Evolutionary conservation across 2,113 vertebrate species (phyloP), one percentile per base, ranked within the genome.

Genomic region (Petrocephalus microphthalmus): DNA sequence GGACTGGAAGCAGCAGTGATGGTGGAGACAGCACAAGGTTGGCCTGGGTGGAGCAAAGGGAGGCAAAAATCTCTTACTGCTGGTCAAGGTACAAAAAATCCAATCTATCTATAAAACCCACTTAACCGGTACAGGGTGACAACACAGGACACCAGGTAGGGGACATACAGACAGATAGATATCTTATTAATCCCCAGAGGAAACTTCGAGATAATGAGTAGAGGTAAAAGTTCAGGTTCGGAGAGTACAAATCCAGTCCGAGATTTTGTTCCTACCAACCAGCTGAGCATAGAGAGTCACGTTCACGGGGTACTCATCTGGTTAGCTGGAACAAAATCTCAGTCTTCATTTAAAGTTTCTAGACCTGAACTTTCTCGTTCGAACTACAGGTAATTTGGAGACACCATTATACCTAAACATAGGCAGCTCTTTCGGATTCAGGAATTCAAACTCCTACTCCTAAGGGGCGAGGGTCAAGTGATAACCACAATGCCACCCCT

Each of bases 21-120:
- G 91, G 93, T 88, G 95, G 94, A 2, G 95, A 93, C 91, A 96
- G 87, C 19, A 95, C 91, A 2, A 95, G 94, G 90, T 95, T 96
- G 87, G 95, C 95, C 95, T 96, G 89, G 51, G 91, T 88, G 57
- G 56, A 60, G 42, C 15, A 81, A 19, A 53, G 29, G 51, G 22
- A 54, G n/a, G 15, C 1, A 85, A 19, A 17, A n/a, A 3, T n/a
- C 47, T 33, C 25, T 53, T 25, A 85, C 22, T 85, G 81, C 52
- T 85, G 42, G n/a, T 78, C 71, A 78, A 42, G 6, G 17, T 78
- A 42, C 71, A 19, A 37, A 74, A 74, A 33, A 78, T 20, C 2
- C 29, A 29, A 74, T 74, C 67, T 13, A 33, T 42, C 71, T 42
- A 19, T 78, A 33, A 15, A 42, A 37, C 37, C 6, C 13, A 19